Evolutionary conservation across 1,140 invertebrate species (phyloP).

Genomic region (Caerostris darwini): DNA sequence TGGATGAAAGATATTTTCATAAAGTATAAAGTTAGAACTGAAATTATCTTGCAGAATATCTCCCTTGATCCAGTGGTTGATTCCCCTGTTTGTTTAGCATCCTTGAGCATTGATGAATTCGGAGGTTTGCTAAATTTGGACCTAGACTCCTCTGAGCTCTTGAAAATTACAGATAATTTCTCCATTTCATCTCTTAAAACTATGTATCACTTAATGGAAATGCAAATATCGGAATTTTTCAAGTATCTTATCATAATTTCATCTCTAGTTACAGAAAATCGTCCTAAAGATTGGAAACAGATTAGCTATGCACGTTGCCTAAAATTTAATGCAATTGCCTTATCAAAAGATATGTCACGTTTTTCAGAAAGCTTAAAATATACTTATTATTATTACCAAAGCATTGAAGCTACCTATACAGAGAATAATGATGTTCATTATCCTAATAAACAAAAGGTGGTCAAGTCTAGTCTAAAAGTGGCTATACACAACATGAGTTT

Average conservation of each 20-base stretch:
- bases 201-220: slow-evolving; percentile 58
- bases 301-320: background rate
- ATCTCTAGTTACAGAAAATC: background rate
- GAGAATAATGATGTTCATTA: background rate
- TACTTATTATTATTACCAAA: slow-evolving; percentile 48
- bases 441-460: background rate
- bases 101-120: slow-evolving; percentile 65
- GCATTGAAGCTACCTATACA: slow-evolving; percentile 43
- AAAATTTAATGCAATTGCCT: background rate
- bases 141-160: slow-evolving; percentile 27
- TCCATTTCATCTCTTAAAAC: slow-evolving; percentile 61
- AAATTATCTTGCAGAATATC: background rate
- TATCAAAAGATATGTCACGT: background rate
- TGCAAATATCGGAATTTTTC: slow-evolving; percentile 69
- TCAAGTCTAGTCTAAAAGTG: slow-evolving; percentile 32
- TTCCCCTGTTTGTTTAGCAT: slow-evolving; percentile 51
- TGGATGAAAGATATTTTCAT: slow-evolving; percentile 61
- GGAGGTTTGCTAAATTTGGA: slow-evolving; percentile 56
- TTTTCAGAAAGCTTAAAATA: background rate
- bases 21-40: slow-evolving; percentile 8
- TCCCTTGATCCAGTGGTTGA: background rate
- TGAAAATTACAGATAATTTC: slow-evolving; percentile 53
- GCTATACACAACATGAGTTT: slow-evolving; percentile 62
- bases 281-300: background rate
- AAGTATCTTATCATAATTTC: background rate